Evolutionary conservation across 2,888 invertebrate genomes (phyloP).

Genomic region (Apamea sordens): DNA sequence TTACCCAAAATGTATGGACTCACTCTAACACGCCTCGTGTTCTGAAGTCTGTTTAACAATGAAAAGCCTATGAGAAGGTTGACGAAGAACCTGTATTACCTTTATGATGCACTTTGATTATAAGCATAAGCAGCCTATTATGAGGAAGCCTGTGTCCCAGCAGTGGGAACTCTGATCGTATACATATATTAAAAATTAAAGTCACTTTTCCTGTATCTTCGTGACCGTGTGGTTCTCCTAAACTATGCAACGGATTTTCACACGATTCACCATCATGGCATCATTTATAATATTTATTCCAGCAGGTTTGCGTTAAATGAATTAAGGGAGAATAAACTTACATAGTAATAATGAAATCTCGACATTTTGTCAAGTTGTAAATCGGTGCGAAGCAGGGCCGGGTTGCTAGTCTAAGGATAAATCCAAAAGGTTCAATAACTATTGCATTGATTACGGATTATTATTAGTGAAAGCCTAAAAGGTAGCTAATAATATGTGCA

Average conservation of each 20-base stretch:
- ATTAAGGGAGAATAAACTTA: not conserved
- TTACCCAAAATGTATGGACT: conserved; percentile 15
- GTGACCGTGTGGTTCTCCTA: not conserved
- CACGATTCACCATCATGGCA: not conserved
- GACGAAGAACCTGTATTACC: not conserved
- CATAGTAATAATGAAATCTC: not conserved
- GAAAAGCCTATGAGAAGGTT: not conserved
- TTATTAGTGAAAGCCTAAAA: not conserved
- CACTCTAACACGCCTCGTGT: conserved; percentile 3
- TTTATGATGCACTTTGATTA: not conserved
- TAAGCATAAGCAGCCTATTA: not conserved
- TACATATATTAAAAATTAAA: not conserved
- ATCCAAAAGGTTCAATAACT: not conserved
- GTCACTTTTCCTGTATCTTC: not conserved
- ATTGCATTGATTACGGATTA: not conserved
- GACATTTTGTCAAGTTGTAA: not conserved
- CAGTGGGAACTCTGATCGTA: too few species aligned
- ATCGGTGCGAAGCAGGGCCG: not conserved
- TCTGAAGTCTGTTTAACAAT: conserved; percentile 1
- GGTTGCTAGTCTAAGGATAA: not conserved
- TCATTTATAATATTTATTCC: not conserved
- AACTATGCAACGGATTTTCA: not conserved
- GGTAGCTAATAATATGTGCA: not conserved
- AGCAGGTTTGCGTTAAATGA: not conserved
- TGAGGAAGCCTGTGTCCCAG: not conserved